Conservation (phyloP, 1,140 invertebrate species). For the Anadara kagoshimensis region DNA sequence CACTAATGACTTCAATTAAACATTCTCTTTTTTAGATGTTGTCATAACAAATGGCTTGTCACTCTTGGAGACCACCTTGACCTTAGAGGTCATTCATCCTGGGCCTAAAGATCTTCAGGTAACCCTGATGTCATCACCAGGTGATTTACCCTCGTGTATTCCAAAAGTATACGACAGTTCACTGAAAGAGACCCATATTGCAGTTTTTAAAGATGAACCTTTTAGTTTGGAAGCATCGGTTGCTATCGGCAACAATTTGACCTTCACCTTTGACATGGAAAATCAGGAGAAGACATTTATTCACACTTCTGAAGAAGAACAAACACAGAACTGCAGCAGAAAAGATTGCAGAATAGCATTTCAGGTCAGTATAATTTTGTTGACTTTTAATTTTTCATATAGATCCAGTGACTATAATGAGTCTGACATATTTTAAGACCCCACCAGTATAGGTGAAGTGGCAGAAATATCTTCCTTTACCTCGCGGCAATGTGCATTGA, state of each 20-base stretch:
- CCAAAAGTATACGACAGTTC: not conserved
- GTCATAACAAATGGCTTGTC: slow-evolving; percentile 2
- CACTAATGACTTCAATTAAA: too few species aligned
- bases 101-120: slow-evolving; percentile 11
- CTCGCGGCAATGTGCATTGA: too few species aligned
- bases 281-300: not conserved
- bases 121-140: not conserved
- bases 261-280: slow-evolving; percentile 17
- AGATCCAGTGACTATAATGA: too few species aligned
- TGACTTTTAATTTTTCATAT: too few species aligned
- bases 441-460: too few species aligned
- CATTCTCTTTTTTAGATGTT: slow-evolving; percentile 12
- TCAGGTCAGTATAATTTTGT: too few species aligned
- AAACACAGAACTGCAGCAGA: not conserved
- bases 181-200: not conserved
- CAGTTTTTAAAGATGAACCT: slow-evolving; percentile 4
- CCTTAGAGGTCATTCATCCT: slow-evolving; percentile 10
- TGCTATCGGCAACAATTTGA: slow-evolving; percentile 9
- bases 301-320: not conserved
- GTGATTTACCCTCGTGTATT: slow-evolving; percentile 9
- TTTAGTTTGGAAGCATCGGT: slow-evolving; percentile 12
- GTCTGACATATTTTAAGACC: too few species aligned
- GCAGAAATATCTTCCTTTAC: too few species aligned
- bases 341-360: too few species aligned
- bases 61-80: not conserved